Base-by-base conservation (phyloP, 2,113 vertebrate genomes). In the Arvicanthis niloticus region DNA sequence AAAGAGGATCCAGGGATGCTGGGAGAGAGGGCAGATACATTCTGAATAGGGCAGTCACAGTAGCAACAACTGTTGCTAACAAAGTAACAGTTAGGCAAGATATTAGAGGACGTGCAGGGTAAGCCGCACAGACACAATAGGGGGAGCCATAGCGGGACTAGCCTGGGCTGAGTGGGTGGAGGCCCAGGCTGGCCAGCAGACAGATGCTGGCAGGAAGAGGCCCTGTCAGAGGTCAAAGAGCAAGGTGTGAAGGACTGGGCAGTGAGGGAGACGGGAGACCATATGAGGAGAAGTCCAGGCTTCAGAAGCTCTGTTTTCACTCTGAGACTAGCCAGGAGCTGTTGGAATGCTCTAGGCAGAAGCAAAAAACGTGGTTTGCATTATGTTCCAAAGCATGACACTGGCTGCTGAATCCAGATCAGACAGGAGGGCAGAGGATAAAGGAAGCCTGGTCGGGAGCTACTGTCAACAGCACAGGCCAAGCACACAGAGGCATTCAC, bases 171-270 rank as follows among this genome's bases (percentile, higher is more conserved):
- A 16, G 26, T 56, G 16, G 17, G 13, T 17, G 22, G 40, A 75
- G 42, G 4, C 22, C 73, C 31, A 15, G 68, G 12, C 31, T 24
- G 31, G n/a, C 7, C 17, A 45, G 17, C 5, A 34, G 48, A 90
- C 22, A 12, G 7, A 77, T 13, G 26, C 22, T 31, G 58, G 16
- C 12, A 26, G 65, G 11, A 77, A 87, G 62, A 29, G 15, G 40
- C 15, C 1, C 24, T 0, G 24, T 17, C 62, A 37, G 42, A 88
- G 40, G 22, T 62, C 62, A 73, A 62, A 73, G 45, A 21, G 62
- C 31, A 8, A 7, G 4, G 16, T 31, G 26, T 17, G 16, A 12
- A 4, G 7, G 48, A 1, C 1, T 11, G 34, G 29, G 34, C 2
- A 0, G 58, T 7, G 8, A 13, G 4, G 72, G 21, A 40, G 22